A percentile compares a stretch with the other conserved stretches of the same genome.
Conservation (phyloP, 2,797 vertebrate species). For the Hipposideros larvatus region DNA sequence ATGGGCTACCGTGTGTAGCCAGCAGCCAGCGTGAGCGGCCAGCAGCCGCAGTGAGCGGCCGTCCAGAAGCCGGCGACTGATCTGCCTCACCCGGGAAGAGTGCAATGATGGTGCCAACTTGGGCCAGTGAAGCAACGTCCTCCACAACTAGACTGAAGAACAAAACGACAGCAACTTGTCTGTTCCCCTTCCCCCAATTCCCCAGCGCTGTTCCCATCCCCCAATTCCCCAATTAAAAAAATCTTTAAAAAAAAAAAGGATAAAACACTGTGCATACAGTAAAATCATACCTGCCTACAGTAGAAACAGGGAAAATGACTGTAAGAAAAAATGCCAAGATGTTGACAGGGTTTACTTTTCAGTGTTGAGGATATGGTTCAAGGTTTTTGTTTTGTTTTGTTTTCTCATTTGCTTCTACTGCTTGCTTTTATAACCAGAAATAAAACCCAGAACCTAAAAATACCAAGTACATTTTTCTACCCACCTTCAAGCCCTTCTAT, state of each 20-base stretch:
- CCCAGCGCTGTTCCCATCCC: too few relatives aligned
- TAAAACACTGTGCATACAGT: neutral
- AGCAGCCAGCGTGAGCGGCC: too few relatives aligned
- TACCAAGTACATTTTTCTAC: neutral
- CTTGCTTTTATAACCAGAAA: constrained; percentile 5
- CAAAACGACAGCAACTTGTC: too few relatives aligned
- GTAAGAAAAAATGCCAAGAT: neutral
- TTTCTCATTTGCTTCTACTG: neutral
- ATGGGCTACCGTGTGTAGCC: too few relatives aligned
- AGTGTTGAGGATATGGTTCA: neutral
- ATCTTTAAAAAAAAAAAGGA: neutral
- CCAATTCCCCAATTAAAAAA: neutral
- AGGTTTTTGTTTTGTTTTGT: neutral
- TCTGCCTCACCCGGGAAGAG: too few relatives aligned
- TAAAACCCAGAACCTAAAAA: neutral
- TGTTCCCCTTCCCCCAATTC: too few relatives aligned
- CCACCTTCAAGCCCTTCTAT: neutral
- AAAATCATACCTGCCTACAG: neutral
- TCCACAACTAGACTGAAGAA: too few relatives aligned
- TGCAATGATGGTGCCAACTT: too few relatives aligned
- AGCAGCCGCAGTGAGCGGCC: too few relatives aligned
- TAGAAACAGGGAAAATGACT: neutral
- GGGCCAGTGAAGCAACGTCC: too few relatives aligned
- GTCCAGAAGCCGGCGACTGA: too few relatives aligned
- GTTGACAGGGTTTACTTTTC: neutral